Percentiles rank a stretch among this genome's conserved stretches.
These are phyloP conservation scores for Mastacembelus armatus DNA, from an alignment of 2,797 vertebrate species.

Conservation along the genomic window DNA sequence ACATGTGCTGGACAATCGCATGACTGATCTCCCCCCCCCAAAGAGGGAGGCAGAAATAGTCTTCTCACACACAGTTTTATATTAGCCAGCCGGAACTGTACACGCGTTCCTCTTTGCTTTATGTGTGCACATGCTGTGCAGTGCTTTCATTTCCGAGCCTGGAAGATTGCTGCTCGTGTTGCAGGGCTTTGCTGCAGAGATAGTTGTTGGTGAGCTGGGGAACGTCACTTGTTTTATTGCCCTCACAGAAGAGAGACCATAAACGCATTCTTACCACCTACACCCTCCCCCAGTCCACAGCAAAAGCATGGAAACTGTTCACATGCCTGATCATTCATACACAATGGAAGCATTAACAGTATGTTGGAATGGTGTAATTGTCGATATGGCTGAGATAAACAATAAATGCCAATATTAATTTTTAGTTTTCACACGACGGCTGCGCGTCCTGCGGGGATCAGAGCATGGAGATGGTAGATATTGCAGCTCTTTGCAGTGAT, in stretches of 20 bases:
- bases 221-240: conserved; percentile 85
- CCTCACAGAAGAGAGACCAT: conserved; percentile 81
- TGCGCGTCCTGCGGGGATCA: conserved; percentile 10
- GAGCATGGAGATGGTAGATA: conserved; percentile 1
- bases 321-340: conserved; percentile 66
- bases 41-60: conserved; percentile 44
- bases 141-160: conserved; percentile 44
- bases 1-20: conserved; percentile 39
- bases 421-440: neutral
- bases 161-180: conserved; percentile 52
- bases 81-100: neutral
- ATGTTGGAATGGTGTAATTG: conserved; percentile 41
- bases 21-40: conserved; percentile 47
- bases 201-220: conserved; percentile 80
- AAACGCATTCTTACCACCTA: conserved; percentile 82
- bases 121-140: conserved; percentile 51
- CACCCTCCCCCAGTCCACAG: conserved; percentile 68
- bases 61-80: conserved; percentile 25
- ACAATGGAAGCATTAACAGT: conserved; percentile 63
- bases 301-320: conserved; percentile 68
- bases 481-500: conserved; percentile 32
- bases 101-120: conserved; percentile 8
- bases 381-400: conserved; percentile 47
- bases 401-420: conserved; percentile 38
- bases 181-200: conserved; percentile 73